Conservation (phyloP, 2,113 vertebrate species). For the Phasianus colchicus region DNA sequence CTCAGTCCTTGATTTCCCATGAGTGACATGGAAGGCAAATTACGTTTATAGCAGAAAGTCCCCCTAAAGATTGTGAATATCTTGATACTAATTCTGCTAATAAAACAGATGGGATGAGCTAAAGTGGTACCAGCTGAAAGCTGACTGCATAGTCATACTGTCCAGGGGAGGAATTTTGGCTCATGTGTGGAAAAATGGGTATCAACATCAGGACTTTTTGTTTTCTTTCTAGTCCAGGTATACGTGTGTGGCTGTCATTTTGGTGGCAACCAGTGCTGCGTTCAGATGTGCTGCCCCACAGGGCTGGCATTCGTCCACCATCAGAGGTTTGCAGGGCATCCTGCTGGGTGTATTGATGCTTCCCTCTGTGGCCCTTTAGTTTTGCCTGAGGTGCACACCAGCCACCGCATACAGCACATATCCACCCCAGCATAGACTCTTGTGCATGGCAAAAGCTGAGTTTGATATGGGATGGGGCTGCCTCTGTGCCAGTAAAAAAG, state of each 20-base stretch:
- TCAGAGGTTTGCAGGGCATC: neutral
- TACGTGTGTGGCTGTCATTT: neutral
- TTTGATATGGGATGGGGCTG: neutral
- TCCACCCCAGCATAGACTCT: neutral
- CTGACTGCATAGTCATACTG: neutral
- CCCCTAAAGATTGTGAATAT: conserved; percentile 16
- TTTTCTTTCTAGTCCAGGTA: neutral
- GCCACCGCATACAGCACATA: rapidly evolving
- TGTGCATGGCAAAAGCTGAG: neutral
- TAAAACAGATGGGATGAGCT: neutral
- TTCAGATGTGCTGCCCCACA: neutral
- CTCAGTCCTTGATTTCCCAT: conserved; percentile 66
- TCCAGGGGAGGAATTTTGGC: neutral
- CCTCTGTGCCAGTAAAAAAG: rapidly evolving
- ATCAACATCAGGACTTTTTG: neutral
- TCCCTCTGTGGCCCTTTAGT: neutral
- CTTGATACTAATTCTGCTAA: neutral
- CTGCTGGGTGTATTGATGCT: rapidly evolving
- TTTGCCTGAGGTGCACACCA: neutral
- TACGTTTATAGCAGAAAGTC: conserved; percentile 44
- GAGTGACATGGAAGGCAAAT: conserved; percentile 72
- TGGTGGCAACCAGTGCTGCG: rapidly evolving
- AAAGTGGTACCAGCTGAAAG: neutral
- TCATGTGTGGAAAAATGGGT: neutral
- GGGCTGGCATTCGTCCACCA: neutral